phyloP scores from a whole-genome alignment of 2,797 vertebrate species.

The Eutrigla gurnardus region DNA sequence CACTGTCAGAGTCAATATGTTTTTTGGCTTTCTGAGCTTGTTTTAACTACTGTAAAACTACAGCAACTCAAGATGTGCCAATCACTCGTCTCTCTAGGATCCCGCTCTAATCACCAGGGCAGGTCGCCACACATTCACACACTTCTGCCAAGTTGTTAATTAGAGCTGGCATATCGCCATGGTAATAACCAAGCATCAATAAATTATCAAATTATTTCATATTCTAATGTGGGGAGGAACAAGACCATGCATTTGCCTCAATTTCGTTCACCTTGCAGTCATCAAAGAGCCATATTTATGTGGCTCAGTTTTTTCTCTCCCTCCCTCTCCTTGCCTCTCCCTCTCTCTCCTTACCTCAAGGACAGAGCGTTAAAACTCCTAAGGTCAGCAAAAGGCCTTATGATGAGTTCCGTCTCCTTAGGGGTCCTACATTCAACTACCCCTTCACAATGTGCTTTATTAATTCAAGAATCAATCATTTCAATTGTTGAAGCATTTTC shows the following conservation, averaged over 20 bases:
- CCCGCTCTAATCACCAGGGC: slow-evolving; percentile 42
- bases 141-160: slow-evolving; percentile 56
- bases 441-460: slow-evolving; percentile 9
- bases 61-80: slow-evolving; percentile 24
- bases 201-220: slow-evolving; percentile 48
- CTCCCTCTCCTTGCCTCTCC: neutral
- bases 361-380: neutral
- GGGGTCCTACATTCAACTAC: neutral
- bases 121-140: slow-evolving; percentile 28
- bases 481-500: slow-evolving; percentile 1
- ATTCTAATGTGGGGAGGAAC: slow-evolving; percentile 4
- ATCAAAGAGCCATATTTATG: neutral
- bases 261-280: neutral
- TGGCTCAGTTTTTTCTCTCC: slow-evolving; percentile 15
- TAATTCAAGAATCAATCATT: slow-evolving; percentile 15
- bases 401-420: neutral
- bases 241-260: slow-evolving; percentile 6
- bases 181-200: slow-evolving; percentile 50
- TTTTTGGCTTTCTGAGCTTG: slow-evolving; percentile 1
- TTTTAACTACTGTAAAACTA: slow-evolving; percentile 23
- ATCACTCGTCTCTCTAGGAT: slow-evolving; percentile 35
- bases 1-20: neutral
- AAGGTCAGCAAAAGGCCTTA: neutral
- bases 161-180: slow-evolving; percentile 33
- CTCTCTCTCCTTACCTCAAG: neutral